Percentiles rank a stretch among this genome's conserved stretches.
Evolutionary conservation across 2,888 invertebrate species (phyloP).

Genomic region (Anarsia innoxiella): DNA sequence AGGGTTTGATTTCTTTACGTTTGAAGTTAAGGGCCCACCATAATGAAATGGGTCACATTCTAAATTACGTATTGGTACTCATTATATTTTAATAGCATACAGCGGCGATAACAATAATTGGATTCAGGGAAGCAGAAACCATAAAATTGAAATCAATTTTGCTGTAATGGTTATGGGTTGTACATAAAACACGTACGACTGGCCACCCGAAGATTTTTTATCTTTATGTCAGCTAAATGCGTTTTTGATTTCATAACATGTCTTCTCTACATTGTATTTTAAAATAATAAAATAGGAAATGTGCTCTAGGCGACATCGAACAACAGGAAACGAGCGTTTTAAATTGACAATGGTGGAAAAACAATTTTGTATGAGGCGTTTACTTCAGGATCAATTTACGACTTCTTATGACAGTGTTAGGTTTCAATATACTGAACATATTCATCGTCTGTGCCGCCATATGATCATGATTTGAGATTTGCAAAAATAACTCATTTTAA

Average conservation of each 20-base stretch:
- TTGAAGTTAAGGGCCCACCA: too few relatives aligned
- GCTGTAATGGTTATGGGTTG: constrained; percentile 66
- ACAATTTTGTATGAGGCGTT: too few relatives aligned
- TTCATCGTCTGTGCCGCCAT: constrained; percentile 58
- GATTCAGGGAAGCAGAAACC: constrained; percentile 71
- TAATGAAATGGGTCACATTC: constrained; percentile 33
- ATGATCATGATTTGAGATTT: constrained; percentile 64
- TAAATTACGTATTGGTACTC: constrained; percentile 54
- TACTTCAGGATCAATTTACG: constrained; percentile 51
- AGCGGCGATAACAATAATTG: constrained; percentile 71
- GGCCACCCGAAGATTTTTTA: constrained; percentile 44
- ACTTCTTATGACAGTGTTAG: constrained; percentile 60
- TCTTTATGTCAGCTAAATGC: constrained; percentile 26
- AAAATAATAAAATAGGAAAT: too few relatives aligned
- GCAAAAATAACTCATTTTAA: constrained; percentile 40
- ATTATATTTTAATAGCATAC: constrained; percentile 67
- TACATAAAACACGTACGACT: constrained; percentile 55
- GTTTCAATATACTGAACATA: constrained; percentile 67
- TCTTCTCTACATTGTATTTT: constrained; percentile 2
- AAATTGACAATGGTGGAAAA: too few relatives aligned
- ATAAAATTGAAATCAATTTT: constrained; percentile 75
- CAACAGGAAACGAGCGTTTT: too few relatives aligned
- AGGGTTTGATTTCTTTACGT: too few relatives aligned
- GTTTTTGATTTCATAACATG: constrained; percentile 7
- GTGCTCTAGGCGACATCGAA: too few relatives aligned